Evolutionary conservation across 53 echinoderm and acorn worm species (phyloP), one percentile per base, ranked within the genome.

Genomic region (Patiria pectinifera): DNA sequence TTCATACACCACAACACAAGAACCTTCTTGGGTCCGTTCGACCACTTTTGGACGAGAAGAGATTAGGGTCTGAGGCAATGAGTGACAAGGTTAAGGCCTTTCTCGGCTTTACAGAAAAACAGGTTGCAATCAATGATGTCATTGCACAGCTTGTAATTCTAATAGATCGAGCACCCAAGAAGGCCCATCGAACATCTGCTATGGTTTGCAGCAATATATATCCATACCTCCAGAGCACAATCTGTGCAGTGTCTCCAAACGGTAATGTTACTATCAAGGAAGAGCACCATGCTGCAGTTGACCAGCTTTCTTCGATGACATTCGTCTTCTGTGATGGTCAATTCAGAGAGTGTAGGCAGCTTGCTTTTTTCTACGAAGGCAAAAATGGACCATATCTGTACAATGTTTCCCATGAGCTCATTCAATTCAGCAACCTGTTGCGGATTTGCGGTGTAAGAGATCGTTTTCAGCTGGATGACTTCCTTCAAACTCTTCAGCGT

Each of bases 31-130:
- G 35, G 35, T 35, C 35, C 35, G 35, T 35, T 35, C 35, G 35
- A 35, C 35, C 35, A 35, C 35, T 35, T 35, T 35, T 35, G 35
- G 35, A 35, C 35, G 35, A 35, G 35, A 48, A 15, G 0, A 61
- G 80, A 59, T 59, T 89, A 70, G 94, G 90, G 10, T 21, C 59
- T 15, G 85, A 90, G 22, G 90, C 35, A 1, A 0, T 91, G 61
- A 84, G 60, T 10, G 3, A 78, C 19, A 60, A 48, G 35, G 35
- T 35, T 1, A 35, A 35, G 35, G 35, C 35, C 35, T 35, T 35
- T 35, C 35, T 35, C 35, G 35, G 35, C 35, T 35, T 35, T 35
- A 35, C 35, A 35, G 35, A 35, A 35, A 35, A 35, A 35, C 35
- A 35, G 35, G 35, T 35, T 35, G 35, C 35, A 35, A 35, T 35